These are phyloP conservation scores for Eulithis prunata DNA, from an alignment of 2,888 invertebrate species.

Conservation along the genomic window DNA sequence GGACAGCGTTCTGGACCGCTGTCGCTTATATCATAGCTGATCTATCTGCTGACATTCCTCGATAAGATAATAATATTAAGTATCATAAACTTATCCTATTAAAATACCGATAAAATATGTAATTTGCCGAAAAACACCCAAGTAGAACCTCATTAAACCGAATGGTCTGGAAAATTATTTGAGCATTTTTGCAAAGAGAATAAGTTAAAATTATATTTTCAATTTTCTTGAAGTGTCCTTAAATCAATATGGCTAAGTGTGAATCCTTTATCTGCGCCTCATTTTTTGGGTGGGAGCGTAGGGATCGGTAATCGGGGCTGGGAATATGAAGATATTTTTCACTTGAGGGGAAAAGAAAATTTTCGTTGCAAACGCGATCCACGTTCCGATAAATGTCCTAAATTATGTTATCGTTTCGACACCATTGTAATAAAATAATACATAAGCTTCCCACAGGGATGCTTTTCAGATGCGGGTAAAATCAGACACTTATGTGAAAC, in stretches of 20 bases:
- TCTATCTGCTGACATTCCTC: constrained; percentile 87
- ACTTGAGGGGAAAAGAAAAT: constrained; percentile 46
- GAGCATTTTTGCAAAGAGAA: constrained; percentile 11
- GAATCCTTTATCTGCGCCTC: constrained; percentile 63
- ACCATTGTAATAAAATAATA: constrained; percentile 55
- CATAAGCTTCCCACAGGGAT: constrained; percentile 46
- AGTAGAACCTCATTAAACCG: background rate
- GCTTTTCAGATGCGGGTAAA: constrained; percentile 43
- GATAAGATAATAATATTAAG: constrained; percentile 48
- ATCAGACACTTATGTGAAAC: constrained; percentile 7
- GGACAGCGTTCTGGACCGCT: constrained; percentile 91
- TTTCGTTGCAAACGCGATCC: constrained; percentile 53
- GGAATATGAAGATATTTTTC: constrained; percentile 59
- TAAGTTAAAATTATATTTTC: constrained; percentile 35
- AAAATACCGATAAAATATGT: background rate
- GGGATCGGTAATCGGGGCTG: constrained; percentile 62
- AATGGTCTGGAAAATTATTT: constrained; percentile 6
- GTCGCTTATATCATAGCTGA: constrained; percentile 92
- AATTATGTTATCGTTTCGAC: constrained; percentile 65
- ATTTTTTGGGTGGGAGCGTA: constrained; percentile 59
- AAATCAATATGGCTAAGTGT: constrained; percentile 49
- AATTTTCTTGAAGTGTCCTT: constrained; percentile 43
- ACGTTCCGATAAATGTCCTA: constrained; percentile 62
- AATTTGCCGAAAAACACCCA: background rate
- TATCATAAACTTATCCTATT: no score